phyloP scores from a whole-genome alignment of 1,140 invertebrate genomes.

The Drosophila gunungcola region DNA sequence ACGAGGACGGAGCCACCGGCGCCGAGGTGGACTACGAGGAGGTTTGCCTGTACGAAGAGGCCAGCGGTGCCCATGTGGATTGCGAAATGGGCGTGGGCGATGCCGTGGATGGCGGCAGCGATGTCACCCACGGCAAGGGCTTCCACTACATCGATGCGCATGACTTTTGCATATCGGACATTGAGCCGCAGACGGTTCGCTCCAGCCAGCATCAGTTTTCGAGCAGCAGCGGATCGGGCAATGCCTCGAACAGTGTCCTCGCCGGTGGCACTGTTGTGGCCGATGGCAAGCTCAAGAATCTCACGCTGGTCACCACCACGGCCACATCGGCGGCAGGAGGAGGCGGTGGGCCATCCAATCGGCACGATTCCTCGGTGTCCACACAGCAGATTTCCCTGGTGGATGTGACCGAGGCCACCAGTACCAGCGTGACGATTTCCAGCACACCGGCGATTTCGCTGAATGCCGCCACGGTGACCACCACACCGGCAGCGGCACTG shows the following conservation, averaged over 20 bases:
- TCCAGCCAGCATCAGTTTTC: conserved; percentile 45
- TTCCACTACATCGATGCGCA: conserved; percentile 74
- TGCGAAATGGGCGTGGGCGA: conserved; percentile 68
- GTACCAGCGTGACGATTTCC: conserved; percentile 73
- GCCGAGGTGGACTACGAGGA: conserved; percentile 79
- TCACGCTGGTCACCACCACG: conserved; percentile 72
- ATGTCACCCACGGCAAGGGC: conserved; percentile 63
- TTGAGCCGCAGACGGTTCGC: conserved; percentile 61
- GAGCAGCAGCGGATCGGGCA: conserved; percentile 12
- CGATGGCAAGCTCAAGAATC: conserved; percentile 76
- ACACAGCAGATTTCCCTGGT: conserved; percentile 60
- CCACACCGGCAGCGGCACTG: conserved; percentile 45
- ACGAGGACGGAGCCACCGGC: conserved; percentile 71
- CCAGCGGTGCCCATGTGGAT: conserved; percentile 66
- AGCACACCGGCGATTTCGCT: conserved; percentile 56
- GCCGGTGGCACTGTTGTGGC: conserved; percentile 40
- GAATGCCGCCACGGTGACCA: conserved; percentile 56
- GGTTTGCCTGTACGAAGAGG: conserved; percentile 78
- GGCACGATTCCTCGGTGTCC: conserved; percentile 14
- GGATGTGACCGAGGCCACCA: conserved; percentile 71
- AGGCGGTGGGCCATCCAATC: conserved; percentile 1
- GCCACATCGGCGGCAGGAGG: conserved; percentile 7
- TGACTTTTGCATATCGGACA: conserved; percentile 75
- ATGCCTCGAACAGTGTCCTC: conserved; percentile 54
- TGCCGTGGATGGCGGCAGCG: conserved; percentile 57